Base-by-base conservation (phyloP, 2,888 invertebrate genomes). In the Tenthredo distinguenda region DNA sequence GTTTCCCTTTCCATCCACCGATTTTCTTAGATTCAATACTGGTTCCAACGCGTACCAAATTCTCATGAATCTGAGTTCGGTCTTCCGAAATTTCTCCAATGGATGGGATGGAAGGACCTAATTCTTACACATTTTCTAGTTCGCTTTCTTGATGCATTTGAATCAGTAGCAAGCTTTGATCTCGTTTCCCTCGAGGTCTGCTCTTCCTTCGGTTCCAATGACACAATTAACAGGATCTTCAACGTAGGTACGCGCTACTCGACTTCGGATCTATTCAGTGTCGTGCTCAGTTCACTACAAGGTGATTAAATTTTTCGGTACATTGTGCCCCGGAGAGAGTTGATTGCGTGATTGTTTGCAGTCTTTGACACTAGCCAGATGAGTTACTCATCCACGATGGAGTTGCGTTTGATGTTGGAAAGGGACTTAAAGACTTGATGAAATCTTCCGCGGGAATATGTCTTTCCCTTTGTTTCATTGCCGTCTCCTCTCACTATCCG, bases 271-370 rank as follows among this genome's bases (percentile, higher is more conserved):
- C 26, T 26, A 10, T 74, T 40, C 40, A 21, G 26, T 43, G 21
- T 43, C 21, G 9, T 26, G 7, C 18, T 50, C 47, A n/a, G 50
- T 31, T 26, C 55, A 55, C 50, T 31, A 50, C 10, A 31, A 55
- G 50, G 34, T 77, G 77, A 77, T 77, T 31, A 77, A 77, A 77
- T 77, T 55, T 50, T 18, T 55, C 18, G 34, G 18, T 31, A 18
- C 31, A 34, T 77, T 34, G 10, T 50, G 50, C 12, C 74, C n/a
- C 55, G 12, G 77, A 77, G 47, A 50, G 77, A 43, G 40, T 55
- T 55, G 77, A 77, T 74, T 74, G 43, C 74, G 43, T 7, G 74
- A 77, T 50, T 77, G 76, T 50, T 77, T 50, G 47, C 55, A 50
- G 47, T 50, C 76, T 31, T 50, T 77, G 76, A 50, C n/a, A 77